Evolutionary conservation across 2,888 invertebrate species (phyloP).

Genomic region (Pandemis cinnamomeana): DNA sequence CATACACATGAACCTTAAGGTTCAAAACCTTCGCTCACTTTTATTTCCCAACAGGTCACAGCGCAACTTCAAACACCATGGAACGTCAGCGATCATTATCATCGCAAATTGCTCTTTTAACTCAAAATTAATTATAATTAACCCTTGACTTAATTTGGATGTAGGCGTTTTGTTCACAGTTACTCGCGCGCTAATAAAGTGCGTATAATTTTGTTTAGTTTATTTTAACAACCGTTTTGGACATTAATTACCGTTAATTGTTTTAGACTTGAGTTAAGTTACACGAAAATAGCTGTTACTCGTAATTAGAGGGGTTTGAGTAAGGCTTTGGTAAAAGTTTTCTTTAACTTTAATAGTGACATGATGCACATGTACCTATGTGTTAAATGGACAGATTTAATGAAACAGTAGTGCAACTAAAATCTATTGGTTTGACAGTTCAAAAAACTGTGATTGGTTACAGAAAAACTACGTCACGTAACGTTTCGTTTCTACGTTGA

Average conservation of each 20-base stretch:
- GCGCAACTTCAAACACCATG: not conserved
- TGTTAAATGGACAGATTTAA: too few relatives aligned
- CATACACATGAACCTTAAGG: not conserved
- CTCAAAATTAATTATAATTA: slow-evolving; percentile 33
- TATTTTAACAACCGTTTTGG: slow-evolving; percentile 23
- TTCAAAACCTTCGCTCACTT: not conserved
- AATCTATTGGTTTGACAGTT: too few relatives aligned
- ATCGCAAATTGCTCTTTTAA: slow-evolving; percentile 22
- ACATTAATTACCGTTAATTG: slow-evolving; percentile 26
- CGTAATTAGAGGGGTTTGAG: not conserved
- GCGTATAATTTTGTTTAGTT: slow-evolving; percentile 33
- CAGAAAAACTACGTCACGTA: too few relatives aligned
- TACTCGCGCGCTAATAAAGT: slow-evolving; percentile 24
- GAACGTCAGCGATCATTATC: slow-evolving; percentile 22
- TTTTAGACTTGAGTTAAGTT: slow-evolving; percentile 1
- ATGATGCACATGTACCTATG: not conserved
- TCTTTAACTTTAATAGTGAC: not conserved
- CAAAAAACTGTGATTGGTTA: too few relatives aligned
- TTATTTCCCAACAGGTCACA: not conserved
- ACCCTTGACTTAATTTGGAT: slow-evolving; percentile 23
- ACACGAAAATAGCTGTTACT: not conserved
- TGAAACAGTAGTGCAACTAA: too few relatives aligned
- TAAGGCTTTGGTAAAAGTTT: not conserved
- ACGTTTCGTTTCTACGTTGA: too few relatives aligned
- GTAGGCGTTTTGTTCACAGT: slow-evolving; percentile 28